These are phyloP conservation scores for Dusona sp. DNA, from an alignment of 2,888 invertebrate species.

Conservation along the genomic window DNA sequence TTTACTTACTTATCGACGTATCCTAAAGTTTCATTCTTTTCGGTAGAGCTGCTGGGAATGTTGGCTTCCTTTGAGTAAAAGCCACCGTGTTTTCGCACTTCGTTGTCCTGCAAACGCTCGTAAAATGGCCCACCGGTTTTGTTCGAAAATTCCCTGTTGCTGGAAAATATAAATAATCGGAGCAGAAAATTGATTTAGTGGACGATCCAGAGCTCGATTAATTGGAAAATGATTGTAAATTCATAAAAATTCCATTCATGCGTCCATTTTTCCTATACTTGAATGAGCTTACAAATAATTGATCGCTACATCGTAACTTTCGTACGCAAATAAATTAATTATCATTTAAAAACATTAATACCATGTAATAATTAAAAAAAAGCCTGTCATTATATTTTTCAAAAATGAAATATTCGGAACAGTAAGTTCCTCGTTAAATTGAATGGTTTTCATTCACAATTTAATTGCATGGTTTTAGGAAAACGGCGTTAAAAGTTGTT, in stretches of 20 bases:
- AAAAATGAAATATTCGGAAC: too few relatives aligned
- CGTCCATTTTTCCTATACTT: too few relatives aligned
- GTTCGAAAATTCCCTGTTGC: constrained; percentile 62
- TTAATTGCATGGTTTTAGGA: background rate
- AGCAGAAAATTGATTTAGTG: constrained; percentile 38
- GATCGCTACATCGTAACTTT: too few relatives aligned
- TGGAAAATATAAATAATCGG: constrained; percentile 52
- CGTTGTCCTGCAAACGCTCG: constrained; percentile 81
- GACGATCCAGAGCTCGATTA: background rate
- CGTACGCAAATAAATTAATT: too few relatives aligned
- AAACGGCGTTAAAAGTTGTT: background rate
- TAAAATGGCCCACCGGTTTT: constrained; percentile 78
- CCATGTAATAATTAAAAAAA: too few relatives aligned
- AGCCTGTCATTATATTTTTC: too few relatives aligned
- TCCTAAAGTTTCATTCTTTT: constrained; percentile 67
- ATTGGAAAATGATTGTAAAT: background rate
- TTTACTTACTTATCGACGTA: constrained; percentile 71
- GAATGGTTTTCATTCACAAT: background rate
- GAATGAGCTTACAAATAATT: too few relatives aligned
- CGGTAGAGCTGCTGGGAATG: constrained; percentile 57
- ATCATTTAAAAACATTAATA: too few relatives aligned
- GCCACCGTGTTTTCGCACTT: constrained; percentile 77
- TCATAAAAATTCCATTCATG: too few relatives aligned
- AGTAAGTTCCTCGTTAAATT: background rate
- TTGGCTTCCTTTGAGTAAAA: constrained; percentile 80